Conservation (phyloP, 2,888 invertebrate species). For the Gortyna flavago region DNA sequence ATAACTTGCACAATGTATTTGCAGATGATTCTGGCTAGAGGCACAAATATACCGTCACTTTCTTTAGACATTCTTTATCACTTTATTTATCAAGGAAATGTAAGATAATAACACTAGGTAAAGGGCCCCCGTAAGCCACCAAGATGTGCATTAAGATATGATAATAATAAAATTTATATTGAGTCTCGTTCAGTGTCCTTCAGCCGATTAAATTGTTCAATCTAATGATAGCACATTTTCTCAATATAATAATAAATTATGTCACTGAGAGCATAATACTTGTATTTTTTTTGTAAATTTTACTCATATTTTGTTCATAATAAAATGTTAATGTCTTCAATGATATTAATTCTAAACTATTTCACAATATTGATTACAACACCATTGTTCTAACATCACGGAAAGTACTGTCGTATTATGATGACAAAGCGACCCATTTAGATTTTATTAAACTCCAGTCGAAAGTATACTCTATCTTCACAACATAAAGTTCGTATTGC, state of each 20-base stretch:
- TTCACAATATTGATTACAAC: constrained; percentile 24
- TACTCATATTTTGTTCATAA: neutral
- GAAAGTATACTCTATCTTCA: constrained; percentile 20
- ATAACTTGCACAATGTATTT: constrained; percentile 76
- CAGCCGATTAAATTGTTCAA: neutral
- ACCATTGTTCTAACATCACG: constrained; percentile 35
- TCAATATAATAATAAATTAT: neutral
- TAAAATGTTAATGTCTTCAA: neutral
- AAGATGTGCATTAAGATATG: neutral
- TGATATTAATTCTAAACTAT: constrained; percentile 6
- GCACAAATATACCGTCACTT: constrained; percentile 79
- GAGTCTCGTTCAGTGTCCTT: neutral
- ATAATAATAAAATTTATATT: neutral
- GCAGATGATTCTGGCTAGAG: constrained; percentile 75
- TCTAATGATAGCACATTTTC: neutral
- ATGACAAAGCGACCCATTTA: constrained; percentile 20
- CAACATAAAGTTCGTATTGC: neutral
- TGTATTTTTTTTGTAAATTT: neutral
- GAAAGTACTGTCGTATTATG: constrained; percentile 31
- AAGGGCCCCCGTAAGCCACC: neutral
- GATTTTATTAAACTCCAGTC: neutral
- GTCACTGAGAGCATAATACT: neutral
- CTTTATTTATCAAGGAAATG: neutral
- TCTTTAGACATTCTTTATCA: constrained; percentile 76
- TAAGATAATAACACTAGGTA: neutral